These are phyloP conservation scores for Penaeus indicus DNA, from an alignment of 1,140 invertebrate genomes.

Conservation along the genomic window DNA sequence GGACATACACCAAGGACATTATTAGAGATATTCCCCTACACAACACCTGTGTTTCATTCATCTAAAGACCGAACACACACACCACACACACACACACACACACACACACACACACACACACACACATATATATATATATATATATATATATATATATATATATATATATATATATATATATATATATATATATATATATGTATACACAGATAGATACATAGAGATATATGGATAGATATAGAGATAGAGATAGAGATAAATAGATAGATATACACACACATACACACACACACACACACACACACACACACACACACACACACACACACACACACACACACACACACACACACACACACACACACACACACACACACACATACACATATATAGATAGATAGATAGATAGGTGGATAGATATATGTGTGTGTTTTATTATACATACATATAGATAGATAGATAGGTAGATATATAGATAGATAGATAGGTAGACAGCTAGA, in stretches of 20 bases:
- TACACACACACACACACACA: not conserved
- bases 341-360: not conserved
- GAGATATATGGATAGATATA: not conserved
- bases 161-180: not conserved
- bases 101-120: not conserved
- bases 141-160: not conserved
- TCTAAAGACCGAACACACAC: not conserved
- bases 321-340: not conserved
- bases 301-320: not conserved
- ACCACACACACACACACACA: not conserved
- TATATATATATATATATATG: slow-evolving; percentile 16
- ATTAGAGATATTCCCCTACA: not conserved
- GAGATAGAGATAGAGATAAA: not conserved
- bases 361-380: not conserved
- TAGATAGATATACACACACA: not conserved
- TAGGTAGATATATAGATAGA: no score
- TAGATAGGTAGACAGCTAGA: no score
- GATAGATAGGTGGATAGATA: not conserved
- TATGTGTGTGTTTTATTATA: no score
- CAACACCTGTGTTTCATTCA: no score
- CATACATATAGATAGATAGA: no score
- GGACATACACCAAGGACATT: not conserved
- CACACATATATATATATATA: not conserved
- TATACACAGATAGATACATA: not conserved
- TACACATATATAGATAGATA: not conserved